Base-by-base conservation (phyloP, 1,140 invertebrate species). In the Neomicropteryx cornuta region DNA sequence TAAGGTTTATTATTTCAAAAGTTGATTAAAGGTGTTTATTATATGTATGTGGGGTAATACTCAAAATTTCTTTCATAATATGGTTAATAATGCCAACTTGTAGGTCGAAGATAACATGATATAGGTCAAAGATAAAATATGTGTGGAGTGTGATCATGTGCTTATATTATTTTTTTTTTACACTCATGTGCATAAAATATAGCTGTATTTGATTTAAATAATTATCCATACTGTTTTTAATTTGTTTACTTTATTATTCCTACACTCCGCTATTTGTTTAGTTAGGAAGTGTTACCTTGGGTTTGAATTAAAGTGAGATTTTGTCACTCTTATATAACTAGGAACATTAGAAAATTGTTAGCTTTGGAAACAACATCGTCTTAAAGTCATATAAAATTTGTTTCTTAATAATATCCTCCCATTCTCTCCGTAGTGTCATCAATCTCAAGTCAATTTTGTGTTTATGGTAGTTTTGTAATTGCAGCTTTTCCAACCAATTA, bases 391-490 rank as follows among this genome's bases (percentile, higher is more conserved):
- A 27, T 18, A 19, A 18, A 13, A 38, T 17, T 8, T 13, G 13
- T 39, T 57, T 49, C 61, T 60, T 64, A 61, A 55, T 53, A 46
- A 30, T 44, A 47, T 39, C 46, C 59, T 57, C 43, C 62, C 62
- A 62, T 64, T 58, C 61, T 58, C 51, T 53, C 42, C 30, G 40
- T 36, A 24, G 14, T n/a, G 10, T 3, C 17, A 18, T 23, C 18
- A 4, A 23, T 36, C 22, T 27, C 28, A 23, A 23, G 2, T 36
- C n/a, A 36, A 27, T 24, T 36, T 18, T 27, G n/a, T 23, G 34
- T 36, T 27, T 36, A 13, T 24, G 24, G 21, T 4, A 20, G 22
- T 36, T 36, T 18, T n/a, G 28, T 36, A 36, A 36, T 24, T 24
- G 24, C 2, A 36, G 28, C 24, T 21, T 13, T 23, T 36, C 10